Conservation (phyloP, 2,888 invertebrate species). For the Drosophila colorata region DNA sequence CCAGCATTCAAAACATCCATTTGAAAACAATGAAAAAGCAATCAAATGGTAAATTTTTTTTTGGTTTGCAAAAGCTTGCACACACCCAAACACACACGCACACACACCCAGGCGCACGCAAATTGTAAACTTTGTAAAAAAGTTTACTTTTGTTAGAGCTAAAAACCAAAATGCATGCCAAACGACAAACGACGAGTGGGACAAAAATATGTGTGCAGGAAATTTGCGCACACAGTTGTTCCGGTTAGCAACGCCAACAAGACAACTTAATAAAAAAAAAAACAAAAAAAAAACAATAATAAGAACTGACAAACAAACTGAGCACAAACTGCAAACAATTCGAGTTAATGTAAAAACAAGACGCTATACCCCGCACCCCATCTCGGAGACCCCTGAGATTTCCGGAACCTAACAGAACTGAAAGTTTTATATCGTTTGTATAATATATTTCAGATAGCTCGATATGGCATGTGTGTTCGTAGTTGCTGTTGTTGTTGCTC, state of each 20-base stretch:
- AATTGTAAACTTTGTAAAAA: conserved; percentile 55
- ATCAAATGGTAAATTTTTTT: conserved; percentile 62
- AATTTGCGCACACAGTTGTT: conserved; percentile 38
- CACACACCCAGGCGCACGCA: conserved; percentile 13
- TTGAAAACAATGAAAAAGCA: conserved; percentile 78
- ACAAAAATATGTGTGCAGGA: not conserved
- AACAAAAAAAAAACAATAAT: not conserved
- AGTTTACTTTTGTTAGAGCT: conserved; percentile 42
- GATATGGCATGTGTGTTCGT: conserved; percentile 36
- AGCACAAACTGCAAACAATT: conserved; percentile 66
- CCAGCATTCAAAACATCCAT: conserved; percentile 57
- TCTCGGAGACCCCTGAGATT: no score
- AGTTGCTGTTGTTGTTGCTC: not conserved
- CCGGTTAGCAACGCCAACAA: conserved; percentile 27
- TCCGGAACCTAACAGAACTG: no score
- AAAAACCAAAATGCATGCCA: conserved; percentile 34
- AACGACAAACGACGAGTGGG: conserved; percentile 26
- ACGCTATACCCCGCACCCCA: conserved; percentile 22
- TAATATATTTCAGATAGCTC: conserved; percentile 60
- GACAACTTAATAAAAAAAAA: conserved; percentile 37
- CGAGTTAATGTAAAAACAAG: conserved; percentile 70
- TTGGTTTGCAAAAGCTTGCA: conserved; percentile 42
- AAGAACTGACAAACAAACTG: conserved; percentile 40
- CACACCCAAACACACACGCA: conserved; percentile 29
- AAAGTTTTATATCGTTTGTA: conserved; percentile 62